A percentile compares a stretch with the other conserved stretches of the same genome.
Evolutionary conservation across 2,888 invertebrate species (phyloP).

Genomic region (Melieria omissa): DNA sequence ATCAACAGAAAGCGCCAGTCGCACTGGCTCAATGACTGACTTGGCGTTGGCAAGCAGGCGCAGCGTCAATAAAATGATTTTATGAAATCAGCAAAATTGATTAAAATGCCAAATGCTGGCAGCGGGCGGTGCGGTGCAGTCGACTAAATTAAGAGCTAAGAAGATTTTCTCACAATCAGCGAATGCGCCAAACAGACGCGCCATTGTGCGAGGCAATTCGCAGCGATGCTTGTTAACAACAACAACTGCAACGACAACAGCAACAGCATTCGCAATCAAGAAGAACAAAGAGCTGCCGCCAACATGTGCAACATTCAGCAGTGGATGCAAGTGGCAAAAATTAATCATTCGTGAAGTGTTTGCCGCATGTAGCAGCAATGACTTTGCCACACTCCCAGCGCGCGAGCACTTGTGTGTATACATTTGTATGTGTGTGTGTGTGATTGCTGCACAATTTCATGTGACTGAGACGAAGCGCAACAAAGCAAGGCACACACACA

Average conservation of each 20-base stretch:
- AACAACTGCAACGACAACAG: neutral
- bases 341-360: slow-evolving; percentile 5
- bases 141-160: neutral
- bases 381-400: no score
- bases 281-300: no score
- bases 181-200: neutral
- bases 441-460: neutral
- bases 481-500: slow-evolving; percentile 8
- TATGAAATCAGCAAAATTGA: no score
- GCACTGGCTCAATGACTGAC: no score
- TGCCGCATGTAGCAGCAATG: neutral
- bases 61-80: no score
- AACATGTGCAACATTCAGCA: neutral
- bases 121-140: neutral
- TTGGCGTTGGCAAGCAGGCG: no score
- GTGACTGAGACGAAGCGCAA: slow-evolving; percentile 2
- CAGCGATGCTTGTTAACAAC: neutral
- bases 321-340: neutral
- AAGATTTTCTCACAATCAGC: neutral
- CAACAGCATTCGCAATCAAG: neutral
- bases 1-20: no score
- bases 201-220: neutral
- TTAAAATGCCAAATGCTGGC: neutral
- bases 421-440: neutral
- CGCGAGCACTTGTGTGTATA: neutral